phyloP scores from a whole-genome alignment of 2,797 vertebrate genomes.

The Megalops cyprinoides region DNA sequence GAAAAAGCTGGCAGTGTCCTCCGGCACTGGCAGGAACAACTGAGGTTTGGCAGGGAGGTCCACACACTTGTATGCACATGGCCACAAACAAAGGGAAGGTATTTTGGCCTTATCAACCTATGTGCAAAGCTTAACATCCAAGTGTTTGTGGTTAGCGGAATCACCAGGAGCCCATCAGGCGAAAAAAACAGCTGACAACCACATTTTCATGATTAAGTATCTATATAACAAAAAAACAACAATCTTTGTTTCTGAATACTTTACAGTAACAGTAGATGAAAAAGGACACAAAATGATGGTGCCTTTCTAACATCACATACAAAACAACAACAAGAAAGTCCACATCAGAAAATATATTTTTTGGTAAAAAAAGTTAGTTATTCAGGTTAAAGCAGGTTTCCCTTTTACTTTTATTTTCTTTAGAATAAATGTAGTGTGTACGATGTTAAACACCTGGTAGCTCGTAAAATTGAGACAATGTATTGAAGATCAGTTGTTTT shows the following conservation, averaged over 20 bases:
- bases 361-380: too few relatives aligned
- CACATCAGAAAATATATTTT: too few relatives aligned
- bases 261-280: not conserved
- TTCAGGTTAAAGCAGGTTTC: too few relatives aligned
- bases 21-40: not conserved
- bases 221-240: not conserved
- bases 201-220: not conserved
- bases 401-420: too few relatives aligned
- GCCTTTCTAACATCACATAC: too few relatives aligned
- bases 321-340: too few relatives aligned
- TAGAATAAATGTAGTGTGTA: too few relatives aligned
- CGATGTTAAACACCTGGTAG: too few relatives aligned
- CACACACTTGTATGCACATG: slow-evolving; percentile 13
- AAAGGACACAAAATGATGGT: too few relatives aligned
- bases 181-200: not conserved
- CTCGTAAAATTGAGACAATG: too few relatives aligned
- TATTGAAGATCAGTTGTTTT: too few relatives aligned
- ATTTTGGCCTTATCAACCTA: slow-evolving; percentile 5
- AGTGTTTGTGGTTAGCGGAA: not conserved
- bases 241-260: not conserved
- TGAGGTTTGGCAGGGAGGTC: slow-evolving; percentile 15
- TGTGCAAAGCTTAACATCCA: slow-evolving; percentile 14
- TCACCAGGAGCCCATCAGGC: not conserved
- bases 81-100: slow-evolving; percentile 4
- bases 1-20: not conserved